Evolutionary conservation across 2,113 vertebrate species (phyloP), one percentile per base, ranked within the genome.

Genomic region (Pampusana beccarii): DNA sequence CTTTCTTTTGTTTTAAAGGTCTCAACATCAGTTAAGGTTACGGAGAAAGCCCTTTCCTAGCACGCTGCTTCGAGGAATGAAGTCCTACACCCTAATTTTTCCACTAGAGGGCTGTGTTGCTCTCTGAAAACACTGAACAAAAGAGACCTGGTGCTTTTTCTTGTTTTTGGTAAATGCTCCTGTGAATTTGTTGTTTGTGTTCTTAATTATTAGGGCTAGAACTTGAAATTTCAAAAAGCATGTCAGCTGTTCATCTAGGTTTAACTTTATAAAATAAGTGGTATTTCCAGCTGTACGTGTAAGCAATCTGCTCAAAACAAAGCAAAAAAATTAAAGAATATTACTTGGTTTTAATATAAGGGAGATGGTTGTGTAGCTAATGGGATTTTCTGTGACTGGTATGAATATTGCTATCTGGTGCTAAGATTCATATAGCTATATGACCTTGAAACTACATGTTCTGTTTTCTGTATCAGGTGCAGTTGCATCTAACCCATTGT

Each of bases 61-160:
- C 2, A 3, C 42, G 44, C 16, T 54, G 11, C 38, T 58, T 74
- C 9, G 40, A 0, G 29, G 58, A 60, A 40, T 61, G 8, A 44
- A 24, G 31, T 57, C 4, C 3, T 38, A 36, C 56, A 61, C 79
- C 2, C 8, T 26, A 28, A 4, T 31, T 42, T 57, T 8, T 67
- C 93, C 98, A 98, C 97, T 97, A 97, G 98, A 96, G 98, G 98
- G 98, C 97, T 79, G 89, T 98, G 79, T 98, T 98, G 97, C 92
- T 84, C 97, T 98, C 97, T 54, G 75, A 26, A 82, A 97, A 24
- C 40, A 21, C 38, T 51, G 36, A 93, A 96, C 96, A 95, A 97
- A 97, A 96, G 96, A 1, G 0, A 16, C 67, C 48, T 34, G 8
- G 20, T 40, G 6, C 80, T 94, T 81, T 48, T 44, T 29, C 70